phyloP scores from a whole-genome alignment of 2,797 vertebrate species.

The Pantherophis vulpinus region DNA sequence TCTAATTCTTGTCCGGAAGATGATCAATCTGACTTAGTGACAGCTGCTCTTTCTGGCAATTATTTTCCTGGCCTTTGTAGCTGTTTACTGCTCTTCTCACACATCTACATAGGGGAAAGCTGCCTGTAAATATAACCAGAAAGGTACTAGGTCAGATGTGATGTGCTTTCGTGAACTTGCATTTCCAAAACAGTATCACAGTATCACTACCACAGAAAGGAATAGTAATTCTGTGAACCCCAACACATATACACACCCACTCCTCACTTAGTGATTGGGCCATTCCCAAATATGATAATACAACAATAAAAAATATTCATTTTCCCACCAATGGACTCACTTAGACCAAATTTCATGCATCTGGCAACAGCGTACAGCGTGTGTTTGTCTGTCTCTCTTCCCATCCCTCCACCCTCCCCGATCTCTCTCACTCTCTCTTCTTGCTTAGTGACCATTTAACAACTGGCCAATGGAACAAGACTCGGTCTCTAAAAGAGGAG shows the following conservation, averaged over 20 bases:
- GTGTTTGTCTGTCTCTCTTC: too few relatives aligned
- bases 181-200: neutral
- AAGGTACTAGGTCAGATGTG: neutral
- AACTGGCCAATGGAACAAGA: neutral
- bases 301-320: neutral
- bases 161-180: neutral
- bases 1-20: neutral
- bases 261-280: neutral
- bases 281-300: neutral
- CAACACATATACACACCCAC: neutral
- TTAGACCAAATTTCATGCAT: neutral
- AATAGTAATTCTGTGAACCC: neutral
- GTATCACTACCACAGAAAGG: too few relatives aligned
- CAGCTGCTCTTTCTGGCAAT: conserved; percentile 2
- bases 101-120: neutral
- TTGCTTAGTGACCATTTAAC: neutral
- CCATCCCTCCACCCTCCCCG: too few relatives aligned
- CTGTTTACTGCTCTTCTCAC: neutral
- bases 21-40: neutral
- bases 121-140: neutral
- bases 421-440: neutral
- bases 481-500: neutral
- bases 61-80: neutral
- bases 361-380: neutral
- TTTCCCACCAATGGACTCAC: neutral